These are phyloP conservation scores for Rhodophaea formosa DNA, from an alignment of 2,888 invertebrate genomes.

Conservation along the genomic window DNA sequence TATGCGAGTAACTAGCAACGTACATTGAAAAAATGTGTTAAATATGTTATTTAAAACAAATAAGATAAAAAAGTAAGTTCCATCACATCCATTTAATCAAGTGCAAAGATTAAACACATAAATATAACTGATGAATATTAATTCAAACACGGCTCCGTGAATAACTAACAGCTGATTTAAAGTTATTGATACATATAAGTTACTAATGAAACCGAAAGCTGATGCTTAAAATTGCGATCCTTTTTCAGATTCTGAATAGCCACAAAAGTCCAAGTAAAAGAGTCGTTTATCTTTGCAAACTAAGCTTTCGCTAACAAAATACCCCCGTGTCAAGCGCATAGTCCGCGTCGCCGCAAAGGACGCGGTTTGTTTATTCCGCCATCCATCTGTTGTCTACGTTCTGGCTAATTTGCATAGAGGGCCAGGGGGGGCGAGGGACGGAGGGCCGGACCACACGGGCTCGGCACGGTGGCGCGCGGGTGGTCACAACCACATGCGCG, in stretches of 20 bases:
- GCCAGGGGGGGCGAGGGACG: constrained; percentile 47
- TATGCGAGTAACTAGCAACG: no score
- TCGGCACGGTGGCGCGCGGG: constrained; percentile 78
- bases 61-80: no score
- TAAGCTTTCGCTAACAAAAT: constrained; percentile 12
- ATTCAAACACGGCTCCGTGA: no score
- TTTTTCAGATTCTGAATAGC: background rate
- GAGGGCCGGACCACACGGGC: constrained; percentile 78
- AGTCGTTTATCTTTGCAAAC: background rate
- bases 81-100: no score
- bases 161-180: no score
- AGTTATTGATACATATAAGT: no score
- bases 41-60: no score
- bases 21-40: no score
- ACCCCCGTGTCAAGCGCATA: constrained; percentile 25
- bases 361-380: constrained; percentile 79
- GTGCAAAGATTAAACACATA: no score
- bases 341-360: constrained; percentile 60
- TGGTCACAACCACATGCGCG: constrained; percentile 78
- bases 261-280: background rate
- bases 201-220: no score
- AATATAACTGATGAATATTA: no score
- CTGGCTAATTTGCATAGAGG: constrained; percentile 80
- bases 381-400: constrained; percentile 81
- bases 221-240: no score